Percentiles rank a stretch among this genome's conserved stretches.
phyloP scores from a whole-genome alignment of 1,140 invertebrate species.

The Drosophila kikkawai region DNA sequence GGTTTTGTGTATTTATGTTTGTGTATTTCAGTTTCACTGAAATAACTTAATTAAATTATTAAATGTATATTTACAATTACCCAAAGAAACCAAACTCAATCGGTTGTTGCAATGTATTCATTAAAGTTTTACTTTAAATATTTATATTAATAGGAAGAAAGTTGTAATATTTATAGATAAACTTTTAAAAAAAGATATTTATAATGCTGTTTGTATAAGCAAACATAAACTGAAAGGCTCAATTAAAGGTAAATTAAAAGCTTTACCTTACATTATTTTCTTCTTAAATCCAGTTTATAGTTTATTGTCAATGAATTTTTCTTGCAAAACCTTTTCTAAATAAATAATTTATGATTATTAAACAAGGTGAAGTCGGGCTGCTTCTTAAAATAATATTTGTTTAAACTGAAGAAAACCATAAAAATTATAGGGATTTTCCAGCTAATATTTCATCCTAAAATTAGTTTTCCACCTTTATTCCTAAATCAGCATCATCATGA shows the following conservation, averaged over 20 bases:
- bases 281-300: too few species aligned
- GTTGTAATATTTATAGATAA: not conserved
- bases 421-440: not conserved
- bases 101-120: not conserved
- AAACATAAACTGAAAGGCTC: too few species aligned
- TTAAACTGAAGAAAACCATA: not conserved
- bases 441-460: not conserved
- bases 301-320: not conserved
- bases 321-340: not conserved
- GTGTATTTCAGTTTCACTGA: too few species aligned
- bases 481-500: slow-evolving; percentile 15
- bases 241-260: not conserved
- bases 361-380: too few species aligned
- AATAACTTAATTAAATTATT: too few species aligned
- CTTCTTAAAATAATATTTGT: not conserved
- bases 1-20: too few species aligned
- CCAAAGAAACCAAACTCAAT: not conserved
- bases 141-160: not conserved
- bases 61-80: not conserved
- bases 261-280: not conserved
- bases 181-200: not conserved
- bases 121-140: not conserved
- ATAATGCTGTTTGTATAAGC: too few species aligned
- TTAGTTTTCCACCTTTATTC: not conserved
- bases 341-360: not conserved